A percentile compares a stretch with the other conserved stretches of the same genome.
Conservation (phyloP, 2,888 invertebrate genomes). For the Callinectes sapidus region DNA sequence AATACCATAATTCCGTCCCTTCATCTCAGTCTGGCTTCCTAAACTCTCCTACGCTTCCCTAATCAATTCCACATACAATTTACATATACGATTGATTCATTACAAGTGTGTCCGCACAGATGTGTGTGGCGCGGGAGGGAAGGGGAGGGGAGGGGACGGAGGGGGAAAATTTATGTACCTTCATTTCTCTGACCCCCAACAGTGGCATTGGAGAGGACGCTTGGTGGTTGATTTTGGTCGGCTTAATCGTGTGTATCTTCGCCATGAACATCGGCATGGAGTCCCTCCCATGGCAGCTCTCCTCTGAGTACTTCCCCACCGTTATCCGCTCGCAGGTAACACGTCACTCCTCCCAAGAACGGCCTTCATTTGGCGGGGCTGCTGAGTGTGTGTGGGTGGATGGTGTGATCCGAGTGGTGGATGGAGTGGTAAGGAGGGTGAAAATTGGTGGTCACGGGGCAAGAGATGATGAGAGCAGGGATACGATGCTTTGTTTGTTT, state of each 20-base stretch:
- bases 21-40: neutral
- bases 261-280: constrained; percentile 44
- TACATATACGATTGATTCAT: neutral
- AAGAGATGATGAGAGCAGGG: neutral
- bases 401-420: neutral
- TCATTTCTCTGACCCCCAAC: neutral
- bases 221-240: neutral
- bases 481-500: neutral
- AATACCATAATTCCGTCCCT: neutral
- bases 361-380: neutral
- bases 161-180: neutral
- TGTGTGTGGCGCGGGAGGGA: neutral
- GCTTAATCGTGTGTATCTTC: constrained; percentile 37
- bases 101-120: neutral
- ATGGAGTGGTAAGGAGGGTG: neutral
- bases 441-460: neutral
- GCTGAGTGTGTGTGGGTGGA: neutral
- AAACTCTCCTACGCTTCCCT: neutral
- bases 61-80: neutral
- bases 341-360: neutral
- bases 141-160: neutral
- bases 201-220: neutral
- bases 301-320: constrained; percentile 37
- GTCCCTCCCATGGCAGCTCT: constrained; percentile 28
- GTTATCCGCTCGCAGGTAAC: constrained; percentile 34